These are phyloP conservation scores for Microchirus variegatus DNA, from an alignment of 2,797 vertebrate species.

Conservation along the genomic window DNA sequence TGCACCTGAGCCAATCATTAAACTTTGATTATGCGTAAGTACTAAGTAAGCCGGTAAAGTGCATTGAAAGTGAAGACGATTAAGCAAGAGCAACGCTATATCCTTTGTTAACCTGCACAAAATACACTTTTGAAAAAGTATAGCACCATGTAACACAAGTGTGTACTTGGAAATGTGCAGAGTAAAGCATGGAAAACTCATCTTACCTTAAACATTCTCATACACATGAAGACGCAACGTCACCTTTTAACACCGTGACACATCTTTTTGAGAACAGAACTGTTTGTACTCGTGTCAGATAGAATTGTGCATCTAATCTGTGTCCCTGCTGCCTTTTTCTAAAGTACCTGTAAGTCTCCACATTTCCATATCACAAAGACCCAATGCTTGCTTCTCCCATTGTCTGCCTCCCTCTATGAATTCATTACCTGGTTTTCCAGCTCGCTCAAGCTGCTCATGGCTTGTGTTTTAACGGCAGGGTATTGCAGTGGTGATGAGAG, in stretches of 20 bases:
- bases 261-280: constrained; percentile 18
- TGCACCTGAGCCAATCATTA: constrained; percentile 36
- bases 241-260: constrained; percentile 13
- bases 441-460: constrained; percentile 18
- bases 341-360: constrained; percentile 15
- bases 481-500: constrained; percentile 39
- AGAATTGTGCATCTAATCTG: constrained; percentile 20
- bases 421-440: constrained; percentile 59
- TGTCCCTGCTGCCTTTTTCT: constrained; percentile 32
- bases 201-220: constrained; percentile 17
- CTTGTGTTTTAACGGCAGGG: constrained; percentile 52
- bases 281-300: constrained; percentile 14
- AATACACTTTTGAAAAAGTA: no score
- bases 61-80: constrained; percentile 4
- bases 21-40: constrained; percentile 31
- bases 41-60: constrained; percentile 7
- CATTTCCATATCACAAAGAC: constrained; percentile 70
- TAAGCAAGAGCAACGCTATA: no score
- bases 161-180: no score
- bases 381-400: constrained; percentile 18
- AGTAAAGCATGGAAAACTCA: background rate
- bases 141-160: no score
- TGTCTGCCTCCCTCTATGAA: constrained; percentile 42
- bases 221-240: constrained; percentile 24
- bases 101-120: no score